A percentile compares a stretch with the other conserved stretches of the same genome.
Conservation (phyloP, 2,888 invertebrate genomes). For the Baccha elongata region DNA sequence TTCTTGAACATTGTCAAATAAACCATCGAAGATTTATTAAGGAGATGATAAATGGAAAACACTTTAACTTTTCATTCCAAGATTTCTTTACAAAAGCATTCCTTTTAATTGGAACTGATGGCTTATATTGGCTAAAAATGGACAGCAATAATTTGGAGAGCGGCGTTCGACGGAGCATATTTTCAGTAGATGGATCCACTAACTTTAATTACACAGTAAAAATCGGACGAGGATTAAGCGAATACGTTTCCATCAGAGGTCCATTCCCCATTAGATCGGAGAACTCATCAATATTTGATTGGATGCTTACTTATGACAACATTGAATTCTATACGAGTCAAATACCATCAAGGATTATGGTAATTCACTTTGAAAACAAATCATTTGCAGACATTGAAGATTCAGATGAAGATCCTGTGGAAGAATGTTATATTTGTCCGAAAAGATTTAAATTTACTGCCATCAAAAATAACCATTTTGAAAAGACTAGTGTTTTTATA, state of each 20-base stretch:
- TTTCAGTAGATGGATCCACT: neutral
- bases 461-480: no score
- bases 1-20: slow-evolving; percentile 12
- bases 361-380: neutral
- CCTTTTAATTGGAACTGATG: neutral
- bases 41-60: slow-evolving; percentile 2
- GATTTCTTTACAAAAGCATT: slow-evolving; percentile 16
- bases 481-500: no score
- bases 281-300: neutral
- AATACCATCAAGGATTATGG: neutral
- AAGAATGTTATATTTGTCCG: neutral
- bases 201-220: neutral
- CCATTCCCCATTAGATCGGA: slow-evolving; percentile 12
- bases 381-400: neutral
- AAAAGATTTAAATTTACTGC: neutral
- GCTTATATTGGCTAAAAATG: slow-evolving; percentile 10
- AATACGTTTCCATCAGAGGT: neutral
- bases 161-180: slow-evolving; percentile 2
- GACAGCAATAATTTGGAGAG: neutral
- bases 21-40: slow-evolving; percentile 1
- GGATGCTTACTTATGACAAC: slow-evolving; percentile 3
- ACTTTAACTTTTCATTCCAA: slow-evolving; percentile 5
- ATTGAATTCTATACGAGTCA: neutral
- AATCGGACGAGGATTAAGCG: neutral
- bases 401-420: neutral